Evolutionary conservation across 2,797 vertebrate genomes (phyloP).

Genomic region (Sarcophilus harrisii): DNA sequence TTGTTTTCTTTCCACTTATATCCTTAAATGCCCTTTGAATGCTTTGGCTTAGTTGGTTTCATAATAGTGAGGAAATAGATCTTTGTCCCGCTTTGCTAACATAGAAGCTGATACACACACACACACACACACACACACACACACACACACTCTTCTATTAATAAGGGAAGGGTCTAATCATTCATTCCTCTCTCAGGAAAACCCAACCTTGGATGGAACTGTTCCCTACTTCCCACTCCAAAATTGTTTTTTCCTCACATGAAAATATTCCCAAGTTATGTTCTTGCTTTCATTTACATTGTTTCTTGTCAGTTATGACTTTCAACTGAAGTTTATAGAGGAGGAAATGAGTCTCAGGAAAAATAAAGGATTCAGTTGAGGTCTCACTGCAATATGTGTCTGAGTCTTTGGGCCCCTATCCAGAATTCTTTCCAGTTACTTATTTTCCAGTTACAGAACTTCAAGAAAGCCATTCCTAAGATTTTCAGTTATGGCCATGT

Average conservation of each 20-base stretch:
- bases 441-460: neutral
- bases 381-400: neutral
- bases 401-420: neutral
- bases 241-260: neutral
- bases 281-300: neutral
- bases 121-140: too few species aligned
- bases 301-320: neutral
- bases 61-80: neutral
- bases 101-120: neutral
- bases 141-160: too few species aligned
- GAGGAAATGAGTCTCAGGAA: neutral
- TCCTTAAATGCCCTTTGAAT: neutral
- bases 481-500: neutral
- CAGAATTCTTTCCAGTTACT: neutral
- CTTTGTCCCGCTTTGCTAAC: neutral
- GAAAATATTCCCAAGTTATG: neutral
- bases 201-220: neutral
- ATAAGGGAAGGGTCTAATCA: neutral
- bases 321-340: neutral
- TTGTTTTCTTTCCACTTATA: neutral
- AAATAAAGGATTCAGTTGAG: neutral
- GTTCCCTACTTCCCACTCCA: neutral
- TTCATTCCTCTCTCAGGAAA: neutral
- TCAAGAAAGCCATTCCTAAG: neutral
- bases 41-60: neutral